Percentiles rank a stretch among this genome's conserved stretches.
These are phyloP conservation scores for Cephus pulcher DNA, from an alignment of 2,888 invertebrate species.

Conservation along the genomic window DNA sequence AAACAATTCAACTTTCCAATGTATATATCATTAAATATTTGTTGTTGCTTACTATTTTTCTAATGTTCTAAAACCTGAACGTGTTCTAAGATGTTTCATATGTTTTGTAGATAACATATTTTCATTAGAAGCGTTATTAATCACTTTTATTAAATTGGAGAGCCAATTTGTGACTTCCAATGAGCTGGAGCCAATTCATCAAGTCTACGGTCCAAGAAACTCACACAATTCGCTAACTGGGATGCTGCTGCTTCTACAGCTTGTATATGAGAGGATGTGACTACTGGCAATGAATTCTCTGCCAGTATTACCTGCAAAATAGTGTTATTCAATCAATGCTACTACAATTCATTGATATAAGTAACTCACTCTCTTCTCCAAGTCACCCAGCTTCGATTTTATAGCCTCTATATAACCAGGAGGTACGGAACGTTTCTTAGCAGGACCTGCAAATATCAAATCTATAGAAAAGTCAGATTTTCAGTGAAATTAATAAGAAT, in stretches of 20 bases:
- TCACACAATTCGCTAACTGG: constrained; percentile 64
- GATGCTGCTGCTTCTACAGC: constrained; percentile 67
- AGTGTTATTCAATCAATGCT: not conserved
- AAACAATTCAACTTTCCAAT: not conserved
- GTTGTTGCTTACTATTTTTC: not conserved
- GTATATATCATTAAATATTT: not conserved
- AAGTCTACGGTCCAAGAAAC: constrained; percentile 67
- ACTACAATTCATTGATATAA: not conserved
- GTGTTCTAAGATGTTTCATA: not conserved
- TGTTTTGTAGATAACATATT: not conserved
- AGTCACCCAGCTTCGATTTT: constrained; percentile 64
- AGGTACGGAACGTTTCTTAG: constrained; percentile 56
- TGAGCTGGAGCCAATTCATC: constrained; percentile 67
- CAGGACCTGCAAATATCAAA: constrained; percentile 40
- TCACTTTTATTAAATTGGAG: constrained; percentile 23
- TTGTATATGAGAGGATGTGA: constrained; percentile 64
- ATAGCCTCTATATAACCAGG: constrained; percentile 68
- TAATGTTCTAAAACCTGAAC: not conserved
- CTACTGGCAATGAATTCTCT: constrained; percentile 64
- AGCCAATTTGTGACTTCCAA: constrained; percentile 62
- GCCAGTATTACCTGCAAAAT: constrained; percentile 38
- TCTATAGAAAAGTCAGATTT: not conserved
- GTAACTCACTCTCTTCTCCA: constrained; percentile 66
- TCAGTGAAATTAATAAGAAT: not conserved
- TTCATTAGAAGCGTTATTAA: not conserved